Conservation (phyloP, 2,888 invertebrate species). For the Amiota mariae region DNA sequence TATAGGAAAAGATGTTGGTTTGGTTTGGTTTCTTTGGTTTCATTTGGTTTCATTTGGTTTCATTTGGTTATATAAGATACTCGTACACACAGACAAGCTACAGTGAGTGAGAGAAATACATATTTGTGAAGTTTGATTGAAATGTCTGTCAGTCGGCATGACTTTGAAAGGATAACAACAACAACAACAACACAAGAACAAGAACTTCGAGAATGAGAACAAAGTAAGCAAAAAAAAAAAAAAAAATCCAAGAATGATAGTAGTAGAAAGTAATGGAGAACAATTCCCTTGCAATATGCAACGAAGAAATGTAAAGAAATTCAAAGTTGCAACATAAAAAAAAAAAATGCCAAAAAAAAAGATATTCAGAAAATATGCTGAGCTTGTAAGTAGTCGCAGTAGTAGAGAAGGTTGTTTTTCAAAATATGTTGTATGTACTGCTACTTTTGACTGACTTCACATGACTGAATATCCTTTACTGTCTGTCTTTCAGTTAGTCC, state of each 20-base stretch:
- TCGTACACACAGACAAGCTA: too few relatives aligned
- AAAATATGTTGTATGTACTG: background rate
- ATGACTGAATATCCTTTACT: background rate
- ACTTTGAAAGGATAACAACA: slow-evolving; percentile 37
- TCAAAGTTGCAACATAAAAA: too few relatives aligned
- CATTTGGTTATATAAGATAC: too few relatives aligned
- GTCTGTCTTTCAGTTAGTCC: slow-evolving; percentile 9
- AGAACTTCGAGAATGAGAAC: too few relatives aligned
- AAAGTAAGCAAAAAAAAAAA: slow-evolving; percentile 37
- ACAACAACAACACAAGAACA: too few relatives aligned
- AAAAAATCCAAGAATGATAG: too few relatives aligned
- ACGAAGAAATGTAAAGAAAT: too few relatives aligned
- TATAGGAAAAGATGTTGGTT: too few relatives aligned
- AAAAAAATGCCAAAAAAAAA: background rate
- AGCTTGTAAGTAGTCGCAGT: background rate
- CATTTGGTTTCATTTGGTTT: too few relatives aligned
- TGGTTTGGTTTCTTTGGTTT: too few relatives aligned
- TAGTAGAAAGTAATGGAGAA: slow-evolving; percentile 33
- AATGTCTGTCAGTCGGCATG: slow-evolving; percentile 55
- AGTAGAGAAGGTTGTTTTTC: background rate
- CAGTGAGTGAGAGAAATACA: too few relatives aligned
- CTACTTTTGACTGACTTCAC: background rate
- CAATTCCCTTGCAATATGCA: too few relatives aligned
- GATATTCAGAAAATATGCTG: slow-evolving; percentile 8
- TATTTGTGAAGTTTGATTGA: slow-evolving; percentile 51